Conservation (phyloP, 2,888 invertebrate genomes). For the Coleophora deauratella region DNA sequence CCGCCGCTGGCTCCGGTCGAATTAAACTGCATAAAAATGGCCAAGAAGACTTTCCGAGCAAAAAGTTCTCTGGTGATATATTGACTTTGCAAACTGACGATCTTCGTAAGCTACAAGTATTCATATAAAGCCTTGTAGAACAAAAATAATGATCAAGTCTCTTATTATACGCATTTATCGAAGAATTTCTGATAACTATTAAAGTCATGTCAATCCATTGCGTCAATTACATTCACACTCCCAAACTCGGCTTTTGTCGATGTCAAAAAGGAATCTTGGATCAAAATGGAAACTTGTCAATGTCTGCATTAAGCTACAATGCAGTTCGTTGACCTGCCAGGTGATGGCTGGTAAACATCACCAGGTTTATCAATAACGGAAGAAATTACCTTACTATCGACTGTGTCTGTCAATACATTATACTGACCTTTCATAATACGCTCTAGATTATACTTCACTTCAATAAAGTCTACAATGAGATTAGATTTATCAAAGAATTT, state of each 20-base stretch:
- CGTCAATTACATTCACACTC: constrained; percentile 33
- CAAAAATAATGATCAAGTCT: constrained; percentile 19
- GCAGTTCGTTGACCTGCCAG: constrained; percentile 55
- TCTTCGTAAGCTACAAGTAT: constrained; percentile 37
- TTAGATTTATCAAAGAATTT: constrained; percentile 37
- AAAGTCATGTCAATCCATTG: not conserved
- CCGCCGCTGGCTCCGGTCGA: constrained; percentile 49
- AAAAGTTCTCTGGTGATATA: constrained; percentile 45
- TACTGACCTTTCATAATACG: constrained; percentile 65
- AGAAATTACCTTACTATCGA: constrained; percentile 54
- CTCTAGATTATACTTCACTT: constrained; percentile 45
- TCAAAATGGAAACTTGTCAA: constrained; percentile 41
- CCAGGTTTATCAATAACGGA: constrained; percentile 51
- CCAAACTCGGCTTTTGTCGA: constrained; percentile 37
- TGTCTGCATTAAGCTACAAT: constrained; percentile 28
- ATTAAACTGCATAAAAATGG: constrained; percentile 65
- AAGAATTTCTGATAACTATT: too few relatives aligned
- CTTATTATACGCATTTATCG: too few relatives aligned
- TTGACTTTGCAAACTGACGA: constrained; percentile 27
- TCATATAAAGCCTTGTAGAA: constrained; percentile 39
- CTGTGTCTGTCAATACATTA: constrained; percentile 37
- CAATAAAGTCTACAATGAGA: constrained; percentile 38
- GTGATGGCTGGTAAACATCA: constrained; percentile 27
- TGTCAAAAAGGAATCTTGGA: constrained; percentile 22
- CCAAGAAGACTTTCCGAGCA: constrained; percentile 39